Evolutionary conservation across 2,888 invertebrate species (phyloP).

Genomic region (Cryptops parisi): DNA sequence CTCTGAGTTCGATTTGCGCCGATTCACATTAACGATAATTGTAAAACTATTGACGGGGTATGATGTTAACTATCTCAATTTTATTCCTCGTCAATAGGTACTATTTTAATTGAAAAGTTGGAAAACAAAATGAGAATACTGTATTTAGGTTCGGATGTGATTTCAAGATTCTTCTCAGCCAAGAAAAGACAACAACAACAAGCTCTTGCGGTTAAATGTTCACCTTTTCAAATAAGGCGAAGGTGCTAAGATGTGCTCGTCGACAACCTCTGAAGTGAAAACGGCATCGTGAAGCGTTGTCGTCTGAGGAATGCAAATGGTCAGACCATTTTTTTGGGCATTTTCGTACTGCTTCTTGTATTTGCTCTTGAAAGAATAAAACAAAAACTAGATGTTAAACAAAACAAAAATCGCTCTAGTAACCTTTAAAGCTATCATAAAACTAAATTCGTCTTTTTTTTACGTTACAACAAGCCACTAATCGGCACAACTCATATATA

Average conservation of each 20-base stretch:
- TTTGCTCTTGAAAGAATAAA: neutral
- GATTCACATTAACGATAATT: no score
- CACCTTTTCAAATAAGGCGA: slow-evolving; percentile 4
- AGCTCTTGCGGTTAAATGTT: neutral
- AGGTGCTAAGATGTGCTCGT: neutral
- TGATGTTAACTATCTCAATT: no score
- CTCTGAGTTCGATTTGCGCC: no score
- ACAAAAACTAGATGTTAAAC: neutral
- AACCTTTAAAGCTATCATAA: no score
- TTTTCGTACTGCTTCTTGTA: slow-evolving; percentile 4
- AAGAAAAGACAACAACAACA: no score
- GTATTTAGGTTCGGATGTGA: neutral
- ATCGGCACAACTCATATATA: no score
- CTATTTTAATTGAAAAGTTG: neutral
- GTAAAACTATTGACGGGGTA: no score
- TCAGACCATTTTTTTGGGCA: slow-evolving; percentile 2
- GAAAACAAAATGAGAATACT: neutral
- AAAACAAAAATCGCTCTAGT: no score
- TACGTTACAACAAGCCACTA: no score
- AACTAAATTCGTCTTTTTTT: no score
- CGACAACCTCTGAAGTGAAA: slow-evolving; percentile 3
- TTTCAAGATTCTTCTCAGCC: no score
- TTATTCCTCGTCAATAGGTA: no score
- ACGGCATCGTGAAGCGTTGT: neutral
- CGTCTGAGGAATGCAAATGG: slow-evolving; percentile 3